Evolutionary conservation across 2,113 vertebrate species (phyloP).

Genomic region (Leucoraja erinaceus): DNA sequence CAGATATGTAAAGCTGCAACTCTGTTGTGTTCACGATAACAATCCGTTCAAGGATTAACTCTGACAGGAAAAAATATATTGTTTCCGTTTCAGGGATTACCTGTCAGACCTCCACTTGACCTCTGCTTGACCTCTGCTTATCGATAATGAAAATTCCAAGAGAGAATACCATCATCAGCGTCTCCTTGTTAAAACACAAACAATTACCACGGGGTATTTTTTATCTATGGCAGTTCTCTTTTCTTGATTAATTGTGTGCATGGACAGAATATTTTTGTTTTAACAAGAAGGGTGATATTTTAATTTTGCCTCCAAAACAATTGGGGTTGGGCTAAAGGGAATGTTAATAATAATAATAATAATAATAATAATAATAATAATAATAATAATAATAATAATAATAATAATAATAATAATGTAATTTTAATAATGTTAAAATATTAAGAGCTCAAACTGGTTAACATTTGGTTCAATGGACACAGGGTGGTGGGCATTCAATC

Average conservation of each 20-base stretch:
- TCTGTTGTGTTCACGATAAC: background rate
- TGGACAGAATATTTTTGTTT: background rate
- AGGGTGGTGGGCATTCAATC: no score
- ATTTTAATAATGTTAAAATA: no score
- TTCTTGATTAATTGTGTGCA: background rate
- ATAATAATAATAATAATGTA: no score
- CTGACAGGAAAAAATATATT: background rate
- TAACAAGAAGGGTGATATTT: background rate
- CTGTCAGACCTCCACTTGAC: background rate
- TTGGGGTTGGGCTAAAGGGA: no score
- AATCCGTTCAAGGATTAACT: background rate
- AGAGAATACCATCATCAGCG: background rate
- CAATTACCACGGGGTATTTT: background rate
- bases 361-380: no score
- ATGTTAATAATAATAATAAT: no score
- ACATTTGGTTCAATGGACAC: no score
- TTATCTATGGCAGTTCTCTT: background rate
- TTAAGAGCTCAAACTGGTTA: no score
- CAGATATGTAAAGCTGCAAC: constrained; percentile 12
- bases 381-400: no score
- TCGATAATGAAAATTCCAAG: background rate
- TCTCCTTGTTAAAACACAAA: background rate
- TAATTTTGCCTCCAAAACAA: no score
- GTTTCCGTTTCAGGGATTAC: constrained; percentile 26
- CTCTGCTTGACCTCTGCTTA: background rate